A percentile compares a stretch with the other conserved stretches of the same genome.
phyloP scores from a whole-genome alignment of 92 coral and sea anemone genomes.

The Porites lobata region DNA sequence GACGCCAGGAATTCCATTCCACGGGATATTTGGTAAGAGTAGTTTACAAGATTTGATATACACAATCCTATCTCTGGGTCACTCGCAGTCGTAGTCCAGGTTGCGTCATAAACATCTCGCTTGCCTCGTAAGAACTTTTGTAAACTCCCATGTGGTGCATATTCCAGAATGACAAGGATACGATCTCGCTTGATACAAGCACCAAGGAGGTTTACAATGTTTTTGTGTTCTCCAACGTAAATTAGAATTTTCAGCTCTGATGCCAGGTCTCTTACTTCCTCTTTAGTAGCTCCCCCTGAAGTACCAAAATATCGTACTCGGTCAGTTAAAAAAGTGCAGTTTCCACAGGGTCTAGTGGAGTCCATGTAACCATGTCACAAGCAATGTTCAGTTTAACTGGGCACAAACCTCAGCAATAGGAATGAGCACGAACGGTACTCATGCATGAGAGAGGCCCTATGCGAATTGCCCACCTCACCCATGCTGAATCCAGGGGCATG shows the following conservation, averaged over 20 bases:
- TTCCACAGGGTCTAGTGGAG: too few relatives aligned
- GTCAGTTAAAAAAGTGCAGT: too few relatives aligned
- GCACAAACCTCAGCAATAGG: too few relatives aligned
- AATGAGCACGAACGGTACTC: too few relatives aligned
- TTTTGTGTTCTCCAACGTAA: constrained; percentile 87
- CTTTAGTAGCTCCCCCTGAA: constrained; percentile 66
- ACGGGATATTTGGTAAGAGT: constrained; percentile 74
- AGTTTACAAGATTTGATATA: constrained; percentile 69
- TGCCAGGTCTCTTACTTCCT: constrained; percentile 83
- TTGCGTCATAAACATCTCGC: constrained; percentile 80
- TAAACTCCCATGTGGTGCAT: constrained; percentile 82
- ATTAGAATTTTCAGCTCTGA: constrained; percentile 89
- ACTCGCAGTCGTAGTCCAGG: constrained; percentile 73
- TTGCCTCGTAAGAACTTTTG: constrained; percentile 75
- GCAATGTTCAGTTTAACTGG: too few relatives aligned
- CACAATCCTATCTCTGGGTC: constrained; percentile 72
- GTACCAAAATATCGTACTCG: not conserved
- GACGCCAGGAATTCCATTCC: constrained; percentile 93
- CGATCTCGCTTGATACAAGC: constrained; percentile 82
- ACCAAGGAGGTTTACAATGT: constrained; percentile 86
- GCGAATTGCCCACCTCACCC: too few relatives aligned
- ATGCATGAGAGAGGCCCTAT: too few relatives aligned
- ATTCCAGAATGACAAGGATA: constrained; percentile 88
- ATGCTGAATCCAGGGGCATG: too few relatives aligned
- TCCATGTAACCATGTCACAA: too few relatives aligned